Conservation (phyloP, 1,140 invertebrate genomes). For the Arion vulgaris region DNA sequence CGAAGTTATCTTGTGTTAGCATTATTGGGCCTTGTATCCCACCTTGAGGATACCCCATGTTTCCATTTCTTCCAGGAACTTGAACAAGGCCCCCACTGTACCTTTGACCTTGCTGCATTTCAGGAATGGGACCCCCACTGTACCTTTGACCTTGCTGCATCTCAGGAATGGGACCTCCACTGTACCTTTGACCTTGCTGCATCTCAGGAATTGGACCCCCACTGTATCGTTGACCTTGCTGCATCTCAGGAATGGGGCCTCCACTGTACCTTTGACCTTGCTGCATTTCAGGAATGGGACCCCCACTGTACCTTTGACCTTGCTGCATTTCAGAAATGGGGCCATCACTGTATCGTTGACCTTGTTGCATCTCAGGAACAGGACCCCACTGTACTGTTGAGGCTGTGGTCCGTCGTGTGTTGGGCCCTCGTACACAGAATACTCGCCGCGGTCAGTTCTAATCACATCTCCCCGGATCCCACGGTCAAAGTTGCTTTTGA, state of each 20-base stretch:
- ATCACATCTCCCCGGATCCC: constrained; percentile 51
- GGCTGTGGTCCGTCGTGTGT: neutral
- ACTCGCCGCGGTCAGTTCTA: constrained; percentile 54
- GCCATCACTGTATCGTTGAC: neutral
- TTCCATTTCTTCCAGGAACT: neutral
- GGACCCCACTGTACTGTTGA: neutral
- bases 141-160: neutral
- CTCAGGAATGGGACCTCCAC: neutral
- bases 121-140: neutral
- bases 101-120: neutral
- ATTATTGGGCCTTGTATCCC: neutral
- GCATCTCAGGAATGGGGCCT: neutral
- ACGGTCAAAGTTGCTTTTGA: constrained; percentile 43
- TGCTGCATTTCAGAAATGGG: neutral
- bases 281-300: neutral
- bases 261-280: constrained; percentile 7
- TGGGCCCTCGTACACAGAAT: constrained; percentile 46
- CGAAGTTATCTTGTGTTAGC: constrained; percentile 29
- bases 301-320: neutral
- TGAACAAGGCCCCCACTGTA: neutral
- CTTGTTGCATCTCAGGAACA: neutral
- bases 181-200: neutral
- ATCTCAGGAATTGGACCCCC: neutral
- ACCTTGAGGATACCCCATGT: neutral
- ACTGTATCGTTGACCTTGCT: neutral